Evolutionary conservation across 2,797 vertebrate species (phyloP), one percentile per base, ranked within the genome.

Genomic region (Carduelis carduelis): DNA sequence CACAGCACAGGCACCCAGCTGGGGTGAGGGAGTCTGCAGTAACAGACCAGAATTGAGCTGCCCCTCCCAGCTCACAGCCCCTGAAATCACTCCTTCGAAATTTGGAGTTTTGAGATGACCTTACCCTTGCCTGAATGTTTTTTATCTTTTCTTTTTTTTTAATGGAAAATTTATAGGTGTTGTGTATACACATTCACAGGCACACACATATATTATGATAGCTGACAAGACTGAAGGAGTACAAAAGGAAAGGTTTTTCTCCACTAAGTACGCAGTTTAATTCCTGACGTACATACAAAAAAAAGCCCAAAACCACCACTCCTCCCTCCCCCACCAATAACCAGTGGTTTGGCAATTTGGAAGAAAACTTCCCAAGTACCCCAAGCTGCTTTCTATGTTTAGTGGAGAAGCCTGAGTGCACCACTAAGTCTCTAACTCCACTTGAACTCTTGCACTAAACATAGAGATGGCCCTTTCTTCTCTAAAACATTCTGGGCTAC

Each of bases 381-480:
- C 44, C 64, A 87, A 88, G 82, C 52, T 91, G 69, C 17, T 94
- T 91, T 71, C 93, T 89, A 14, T 61, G 72, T 88, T 89, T 86
- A 88, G 83, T 52, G 23, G 19, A 63, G 52, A 34, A 87, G 87
- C 17, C 46, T 26, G 77, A 92, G 60, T 5, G 6, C 77, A 61
- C 47, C 83, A 63, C 15, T 72, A 66, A 76, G 74, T 59, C 77
- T 88, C 6, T 77, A 93, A 91, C 80, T 90, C 85, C 70, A 35
- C 77, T 93, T 86, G 91, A 95, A 93, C 94, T 94, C 34, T 91
- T 90, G 72, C 91, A 88, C 87, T 93, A 88, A 96, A 90, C 77
- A 91, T 28, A 90, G 88, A 88, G 76, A 82, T 90, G 91, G 90
- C 87, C 93, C 87, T 91, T 95, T 94, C 92, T 94, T 95, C 83